Evolutionary conservation across 2,113 vertebrate genomes (phyloP).

Genomic region (Oostethus manadensis): DNA sequence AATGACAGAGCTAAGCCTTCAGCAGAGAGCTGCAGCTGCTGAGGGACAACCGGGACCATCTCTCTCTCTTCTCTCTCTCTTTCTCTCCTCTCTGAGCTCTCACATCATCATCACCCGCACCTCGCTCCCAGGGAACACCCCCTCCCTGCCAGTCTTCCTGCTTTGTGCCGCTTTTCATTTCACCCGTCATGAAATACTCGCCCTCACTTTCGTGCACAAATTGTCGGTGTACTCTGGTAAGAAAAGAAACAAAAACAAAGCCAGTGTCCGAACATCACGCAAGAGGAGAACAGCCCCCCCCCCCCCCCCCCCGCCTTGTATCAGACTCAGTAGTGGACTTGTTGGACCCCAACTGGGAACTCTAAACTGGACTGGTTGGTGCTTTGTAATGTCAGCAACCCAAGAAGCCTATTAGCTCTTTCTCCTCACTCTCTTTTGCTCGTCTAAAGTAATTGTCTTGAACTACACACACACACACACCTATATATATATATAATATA

Average conservation of each 20-base stretch:
- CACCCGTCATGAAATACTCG: conserved; percentile 36
- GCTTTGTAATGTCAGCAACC: conserved; percentile 49
- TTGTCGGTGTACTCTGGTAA: conserved; percentile 27
- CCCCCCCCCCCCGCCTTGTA: conserved; percentile 7
- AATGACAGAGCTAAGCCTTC: conserved; percentile 88
- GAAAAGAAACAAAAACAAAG: conserved; percentile 20
- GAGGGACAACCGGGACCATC: conserved; percentile 80
- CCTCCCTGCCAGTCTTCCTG: conserved; percentile 49
- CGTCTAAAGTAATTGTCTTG: conserved; percentile 35
- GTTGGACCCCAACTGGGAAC: conserved; percentile 26
- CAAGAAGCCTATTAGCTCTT: conserved; percentile 32
- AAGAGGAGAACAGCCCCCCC: conserved; percentile 30
- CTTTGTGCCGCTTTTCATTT: too few relatives aligned
- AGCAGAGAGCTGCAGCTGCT: conserved; percentile 93
- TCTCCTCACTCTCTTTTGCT: conserved; percentile 45
- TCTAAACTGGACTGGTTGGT: conserved; percentile 36
- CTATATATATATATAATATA: conserved; percentile 8
- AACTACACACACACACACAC: conserved; percentile 28
- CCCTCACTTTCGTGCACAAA: conserved; percentile 33
- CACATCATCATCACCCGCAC: conserved; percentile 44
- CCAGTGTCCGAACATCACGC: conserved; percentile 46
- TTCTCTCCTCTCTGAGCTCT: conserved; percentile 1
- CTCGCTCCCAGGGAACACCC: conserved; percentile 66
- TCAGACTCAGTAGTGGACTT: conserved; percentile 25
- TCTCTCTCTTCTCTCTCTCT: conserved; percentile 30